Conservation (phyloP, 1,140 invertebrate species). For the Dendroctonus valens region DNA sequence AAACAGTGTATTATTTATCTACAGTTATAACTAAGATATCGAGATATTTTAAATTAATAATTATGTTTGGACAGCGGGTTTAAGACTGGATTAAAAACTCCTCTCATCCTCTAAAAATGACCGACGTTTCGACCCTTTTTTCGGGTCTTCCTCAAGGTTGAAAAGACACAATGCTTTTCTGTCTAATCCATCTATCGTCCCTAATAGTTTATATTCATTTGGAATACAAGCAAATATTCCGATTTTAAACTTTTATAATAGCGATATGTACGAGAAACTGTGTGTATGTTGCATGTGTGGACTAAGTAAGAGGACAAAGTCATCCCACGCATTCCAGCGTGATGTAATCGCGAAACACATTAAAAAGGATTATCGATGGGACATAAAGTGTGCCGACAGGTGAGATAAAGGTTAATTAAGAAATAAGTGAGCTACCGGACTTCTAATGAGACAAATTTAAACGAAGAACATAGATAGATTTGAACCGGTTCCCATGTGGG, state of each 20-base stretch:
- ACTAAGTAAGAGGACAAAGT: background rate
- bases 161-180: background rate
- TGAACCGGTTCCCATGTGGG: background rate
- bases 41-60: no score
- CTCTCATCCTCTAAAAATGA: no score
- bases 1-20: no score
- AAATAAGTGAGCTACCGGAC: constrained; percentile 16
- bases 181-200: background rate
- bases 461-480: background rate
- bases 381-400: constrained; percentile 20
- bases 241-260: background rate
- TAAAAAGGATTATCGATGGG: constrained; percentile 14
- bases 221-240: background rate
- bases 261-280: background rate
- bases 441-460: constrained; percentile 26
- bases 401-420: constrained; percentile 22
- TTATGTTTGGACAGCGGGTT: no score
- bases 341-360: constrained; percentile 3
- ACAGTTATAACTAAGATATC: no score
- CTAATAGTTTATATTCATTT: background rate
- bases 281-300: background rate
- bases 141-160: no score
- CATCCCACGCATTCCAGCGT: constrained; percentile 6
- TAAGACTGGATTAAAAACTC: no score
- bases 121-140: no score